Evolutionary conservation across 2,888 invertebrate genomes (phyloP), one percentile per base, ranked within the genome.

Genomic region (Hydrotaea cyrtoneurina): DNA sequence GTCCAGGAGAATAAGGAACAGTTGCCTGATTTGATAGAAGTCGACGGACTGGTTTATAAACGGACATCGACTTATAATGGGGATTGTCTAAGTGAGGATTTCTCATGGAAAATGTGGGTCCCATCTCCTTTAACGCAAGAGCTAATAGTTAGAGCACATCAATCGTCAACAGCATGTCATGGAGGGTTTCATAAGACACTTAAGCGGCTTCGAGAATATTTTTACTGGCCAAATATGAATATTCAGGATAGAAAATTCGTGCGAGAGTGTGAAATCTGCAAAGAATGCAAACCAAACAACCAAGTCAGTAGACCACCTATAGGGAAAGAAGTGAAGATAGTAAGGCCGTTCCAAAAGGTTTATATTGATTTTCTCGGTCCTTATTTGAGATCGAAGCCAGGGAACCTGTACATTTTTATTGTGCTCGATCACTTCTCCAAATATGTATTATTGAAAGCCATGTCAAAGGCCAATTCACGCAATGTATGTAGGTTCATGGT

Each of bases 401-500:
- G 31, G 31, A 31, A 31, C 31, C 7, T 4, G 7, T 31, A 31
- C 31, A 31, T 31, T 31, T 31, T 31, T 7, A 31, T 4, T 7
- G 31, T 31, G 7, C 7, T 31, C 2, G 31, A 31, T 4, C 31
- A 31, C 7, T 31, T 31, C 7, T 31, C 31, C 2, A 31, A 31
- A 31, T 31, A 31, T 31, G 31, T 7, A 31, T 7, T 31, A 7
- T 7, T 31, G 7, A 31, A 31, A 31, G 31, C 13, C 3, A 8
- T 0, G 81, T 82, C 0, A 71, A 8, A 39, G 10, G 39, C 39
- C 13, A 39, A 8, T 0, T 82, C 82, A 0, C 71, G 80, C 0
- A 87, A 89, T 17, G 19, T 85, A 15, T 10, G 59, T 2, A 53
- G 66, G 10, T 85, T 73, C 23, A 21, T 85, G 0, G 76, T 50